Evolutionary conservation across 1,140 invertebrate genomes (phyloP), one percentile per base, ranked within the genome.

Genomic region (Diabrotica undecimpunctata): DNA sequence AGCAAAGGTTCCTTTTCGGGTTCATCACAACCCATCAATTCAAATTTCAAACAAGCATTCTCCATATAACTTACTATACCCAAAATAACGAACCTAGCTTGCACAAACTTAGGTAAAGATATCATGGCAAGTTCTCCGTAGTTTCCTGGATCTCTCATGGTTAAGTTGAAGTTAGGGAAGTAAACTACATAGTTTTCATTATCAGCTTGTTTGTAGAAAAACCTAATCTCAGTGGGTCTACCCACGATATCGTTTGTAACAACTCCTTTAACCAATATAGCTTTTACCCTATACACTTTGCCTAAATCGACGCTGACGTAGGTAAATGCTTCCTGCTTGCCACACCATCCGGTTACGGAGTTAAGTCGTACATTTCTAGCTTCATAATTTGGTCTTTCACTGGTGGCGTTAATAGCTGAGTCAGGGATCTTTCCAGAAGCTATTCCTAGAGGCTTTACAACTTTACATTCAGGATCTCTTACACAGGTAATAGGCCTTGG

Each of bases 51-150:
- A 79, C 96, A 98, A 61, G 95, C 93, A 77, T 97, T 97, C 69
- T 95, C 93, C 87, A 97, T 95, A 73, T 96, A 97, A 74, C 94
- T 96, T 0, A 97, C 93, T 71, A 98, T 96, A 65, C 90, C 90
- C 63, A 98, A 81, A 73, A 97, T 95, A 6, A 98, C 92, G 77
- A 95, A 97, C 74, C 94, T 84, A 2, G 95, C 95, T 80, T 94
- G 88, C 0, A 98, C 93, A 67, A 92, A 95, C 79, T 94, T 93
- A 5, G 95, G 95, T 59, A 98, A 78, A 6, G 93, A 94, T 56
- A 98, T 97, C 90, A 97, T 96, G 5, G 96, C 94, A 46, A 98
- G 79, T 83, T 97, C 95, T 58, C 94, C 94, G 77, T 94, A 96
- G 77, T 96, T 96, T 70, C 95, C 95, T 35, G 94, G 93, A 78